Evolutionary conservation across 2,888 invertebrate species (phyloP).

Genomic region (Athalia rosae): DNA sequence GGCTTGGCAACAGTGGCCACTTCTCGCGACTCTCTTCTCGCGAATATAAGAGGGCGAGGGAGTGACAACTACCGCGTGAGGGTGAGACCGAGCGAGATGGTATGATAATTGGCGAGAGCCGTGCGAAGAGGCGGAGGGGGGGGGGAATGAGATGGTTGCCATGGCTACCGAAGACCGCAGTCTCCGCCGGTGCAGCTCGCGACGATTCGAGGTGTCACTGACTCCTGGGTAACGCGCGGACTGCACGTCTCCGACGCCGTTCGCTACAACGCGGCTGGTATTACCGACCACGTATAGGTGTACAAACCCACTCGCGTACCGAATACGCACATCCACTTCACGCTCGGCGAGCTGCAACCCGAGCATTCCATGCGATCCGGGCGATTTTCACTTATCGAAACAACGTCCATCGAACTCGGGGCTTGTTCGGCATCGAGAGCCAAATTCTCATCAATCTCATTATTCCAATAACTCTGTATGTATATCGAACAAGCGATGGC

Average conservation of each 20-base stretch:
- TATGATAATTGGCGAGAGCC: constrained; percentile 61
- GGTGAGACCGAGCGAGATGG: constrained; percentile 59
- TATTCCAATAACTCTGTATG: no score
- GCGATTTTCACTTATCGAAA: no score
- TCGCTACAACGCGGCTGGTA: neutral
- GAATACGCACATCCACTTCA: no score
- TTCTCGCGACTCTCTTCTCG: constrained; percentile 51
- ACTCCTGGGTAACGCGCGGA: constrained; percentile 66
- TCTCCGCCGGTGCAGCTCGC: constrained; percentile 62
- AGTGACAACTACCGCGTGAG: constrained; percentile 47
- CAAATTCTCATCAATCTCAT: no score
- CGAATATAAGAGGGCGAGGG: constrained; percentile 46
- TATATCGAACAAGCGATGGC: no score
- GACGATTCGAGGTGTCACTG: constrained; percentile 72
- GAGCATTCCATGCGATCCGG: no score
- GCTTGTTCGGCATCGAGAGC: no score
- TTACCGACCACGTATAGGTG: constrained; percentile 51
- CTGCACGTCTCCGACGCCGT: constrained; percentile 33
- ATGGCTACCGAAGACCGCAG: constrained; percentile 72
- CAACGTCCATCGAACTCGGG: no score
- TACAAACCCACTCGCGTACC: neutral
- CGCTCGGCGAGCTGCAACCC: no score
- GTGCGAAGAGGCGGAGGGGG: constrained; percentile 45
- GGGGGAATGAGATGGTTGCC: constrained; percentile 65
- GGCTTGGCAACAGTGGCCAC: constrained; percentile 67